Evolutionary conservation across 2,888 invertebrate genomes (phyloP).

Genomic region (Pseudococcus longispinus): DNA sequence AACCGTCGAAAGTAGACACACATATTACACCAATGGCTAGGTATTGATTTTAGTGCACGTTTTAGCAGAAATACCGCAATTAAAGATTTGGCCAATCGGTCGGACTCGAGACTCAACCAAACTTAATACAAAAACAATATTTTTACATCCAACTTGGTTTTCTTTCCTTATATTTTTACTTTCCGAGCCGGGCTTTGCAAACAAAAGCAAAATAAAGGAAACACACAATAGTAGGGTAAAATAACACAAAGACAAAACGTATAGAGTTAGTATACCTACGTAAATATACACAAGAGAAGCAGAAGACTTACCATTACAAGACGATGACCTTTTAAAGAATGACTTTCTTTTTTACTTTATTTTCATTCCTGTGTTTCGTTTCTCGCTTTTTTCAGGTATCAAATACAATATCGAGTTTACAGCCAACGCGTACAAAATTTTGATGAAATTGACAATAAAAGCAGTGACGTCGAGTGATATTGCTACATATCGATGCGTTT

Average conservation of each 20-base stretch:
- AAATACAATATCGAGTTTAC: slow-evolving; percentile 76
- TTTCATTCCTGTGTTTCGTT: background rate
- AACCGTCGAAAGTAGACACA: background rate
- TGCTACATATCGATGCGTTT: slow-evolving; percentile 81
- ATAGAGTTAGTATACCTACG: background rate
- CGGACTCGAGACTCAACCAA: background rate
- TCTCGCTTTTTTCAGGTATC: slow-evolving; percentile 59
- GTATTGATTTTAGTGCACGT: slow-evolving; percentile 12
- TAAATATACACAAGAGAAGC: background rate
- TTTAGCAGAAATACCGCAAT: background rate
- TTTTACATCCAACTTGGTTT: background rate
- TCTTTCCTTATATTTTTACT: background rate
- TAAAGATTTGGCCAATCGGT: background rate
- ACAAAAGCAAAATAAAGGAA: slow-evolving; percentile 15
- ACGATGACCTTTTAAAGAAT: background rate
- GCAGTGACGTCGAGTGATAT: slow-evolving; percentile 74
- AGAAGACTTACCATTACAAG: background rate
- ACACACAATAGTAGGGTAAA: background rate
- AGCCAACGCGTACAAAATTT: slow-evolving; percentile 75
- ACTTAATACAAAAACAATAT: slow-evolving; percentile 26
- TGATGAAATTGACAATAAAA: slow-evolving; percentile 76
- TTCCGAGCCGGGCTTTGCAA: background rate
- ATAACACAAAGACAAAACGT: background rate
- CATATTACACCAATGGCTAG: background rate
- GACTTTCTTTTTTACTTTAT: background rate